Base-by-base conservation (phyloP, 1,140 invertebrate species). In the Neotoxoptera formosana region DNA sequence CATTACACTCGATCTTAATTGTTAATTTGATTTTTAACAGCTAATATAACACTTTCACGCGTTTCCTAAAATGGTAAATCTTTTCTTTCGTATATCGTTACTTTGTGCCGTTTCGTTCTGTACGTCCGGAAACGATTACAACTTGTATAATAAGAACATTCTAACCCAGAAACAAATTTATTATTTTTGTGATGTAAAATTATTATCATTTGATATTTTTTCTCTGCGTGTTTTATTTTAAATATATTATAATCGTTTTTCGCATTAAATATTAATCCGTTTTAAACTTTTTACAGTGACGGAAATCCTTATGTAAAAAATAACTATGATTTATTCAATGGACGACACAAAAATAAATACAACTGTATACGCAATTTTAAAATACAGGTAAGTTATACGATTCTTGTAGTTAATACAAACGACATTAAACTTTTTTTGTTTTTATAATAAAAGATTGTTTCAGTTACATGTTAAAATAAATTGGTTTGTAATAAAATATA, bases 1-100 rank as follows among this genome's bases (percentile, higher is more conserved):
- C 48, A 34, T 36, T 36, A 53, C 7, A 25, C n/a, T 23, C 2
- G n/a, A 53, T 89, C n/a, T 89, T 23, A 36, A 89, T 36, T 89
- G 47, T 89, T 36, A 51, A 89, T 89, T 36, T 34, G 14, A 25
- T 89, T 89, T 34, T 89, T 89, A 89, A 89, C 48, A 89, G n/a
- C 7, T 51, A 88, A 14, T 89, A n/a, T 53, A 89, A 53, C 87
- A 51, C 47, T 89, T 36, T 34, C 34, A 88, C 48, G 14, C 34
- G 2, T 89, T 89, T 89, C 20, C 34, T 25, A 36, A 53, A 14
- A 21, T 53, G 21, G 48, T 89, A 89, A 89, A 53, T 89, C 34
- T 51, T 53, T 89, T 34, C 14, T 88, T 88, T 23, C 2, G 2
- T 23, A 51, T 20, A 20, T 89, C 7, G 17, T 45, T 34, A 88